phyloP scores from a whole-genome alignment of 2,888 invertebrate species.

The Megamerina dolium region DNA sequence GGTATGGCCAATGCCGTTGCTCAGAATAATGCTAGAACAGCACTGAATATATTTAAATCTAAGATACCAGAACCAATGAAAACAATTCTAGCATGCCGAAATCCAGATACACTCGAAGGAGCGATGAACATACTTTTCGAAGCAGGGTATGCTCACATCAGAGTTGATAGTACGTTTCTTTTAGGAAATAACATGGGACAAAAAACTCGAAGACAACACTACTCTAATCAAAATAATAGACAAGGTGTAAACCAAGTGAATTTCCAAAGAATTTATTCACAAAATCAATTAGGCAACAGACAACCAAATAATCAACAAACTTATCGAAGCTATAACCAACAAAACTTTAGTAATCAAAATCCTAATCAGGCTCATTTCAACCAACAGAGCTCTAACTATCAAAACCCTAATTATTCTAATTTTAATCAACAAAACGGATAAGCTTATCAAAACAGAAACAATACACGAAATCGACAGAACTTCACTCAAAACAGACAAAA shows the following conservation, averaged over 20 bases:
- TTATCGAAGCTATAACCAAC: constrained; percentile 16
- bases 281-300: too few species aligned
- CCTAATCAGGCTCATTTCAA: constrained; percentile 2
- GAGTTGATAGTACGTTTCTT: too few species aligned
- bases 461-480: too few species aligned
- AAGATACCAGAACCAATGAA: constrained; percentile 18
- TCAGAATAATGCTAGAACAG: constrained; percentile 17
- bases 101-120: background rate
- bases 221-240: constrained; percentile 13
- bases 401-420: constrained; percentile 1
- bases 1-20: constrained; percentile 7
- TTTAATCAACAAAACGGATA: background rate
- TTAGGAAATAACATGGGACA: background rate
- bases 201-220: constrained; percentile 17
- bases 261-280: too few species aligned
- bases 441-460: too few species aligned
- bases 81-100: constrained; percentile 2
- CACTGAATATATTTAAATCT: too few species aligned
- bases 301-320: too few species aligned
- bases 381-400: constrained; percentile 5
- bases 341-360: constrained; percentile 21
- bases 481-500: constrained; percentile 9
- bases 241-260: background rate
- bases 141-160: constrained; percentile 1
- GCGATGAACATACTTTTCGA: too few species aligned